phyloP scores from a whole-genome alignment of 2,797 vertebrate genomes.

The Aselliscus stoliczkanus region DNA sequence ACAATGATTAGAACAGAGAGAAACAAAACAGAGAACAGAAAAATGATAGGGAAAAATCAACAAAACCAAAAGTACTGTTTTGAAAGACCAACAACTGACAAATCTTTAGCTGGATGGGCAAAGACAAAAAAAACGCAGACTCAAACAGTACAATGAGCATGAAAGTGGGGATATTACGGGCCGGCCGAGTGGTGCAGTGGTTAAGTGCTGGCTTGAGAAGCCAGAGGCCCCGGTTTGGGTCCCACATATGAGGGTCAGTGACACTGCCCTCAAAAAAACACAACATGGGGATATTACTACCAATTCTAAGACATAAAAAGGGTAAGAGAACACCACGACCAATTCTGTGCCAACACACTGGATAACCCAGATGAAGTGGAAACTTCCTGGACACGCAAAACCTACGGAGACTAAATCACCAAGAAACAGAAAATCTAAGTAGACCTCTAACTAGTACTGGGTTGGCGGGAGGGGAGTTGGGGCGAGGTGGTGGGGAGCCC shows the following conservation, averaged over 20 bases:
- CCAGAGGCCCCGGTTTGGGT: no score
- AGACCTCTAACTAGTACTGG: background rate
- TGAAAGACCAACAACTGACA: background rate
- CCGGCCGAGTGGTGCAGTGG: no score
- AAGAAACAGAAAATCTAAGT: background rate
- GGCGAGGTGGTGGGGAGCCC: background rate
- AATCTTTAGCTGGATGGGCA: background rate
- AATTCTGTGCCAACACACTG: background rate
- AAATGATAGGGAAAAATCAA: background rate
- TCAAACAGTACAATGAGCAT: background rate
- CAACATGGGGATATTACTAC: background rate
- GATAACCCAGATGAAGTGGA: background rate
- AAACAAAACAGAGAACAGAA: background rate
- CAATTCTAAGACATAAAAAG: background rate
- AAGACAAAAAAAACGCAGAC: background rate
- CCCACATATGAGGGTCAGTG: no score
- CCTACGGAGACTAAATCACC: background rate
- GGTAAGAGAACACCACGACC: background rate
- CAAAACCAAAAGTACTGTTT: background rate
- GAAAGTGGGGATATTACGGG: background rate
- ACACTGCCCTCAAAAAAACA: no score
- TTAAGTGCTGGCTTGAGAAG: no score
- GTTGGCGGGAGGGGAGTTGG: rapidly evolving
- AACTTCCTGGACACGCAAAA: background rate
- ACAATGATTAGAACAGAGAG: background rate